These are phyloP conservation scores for Leuciscus idus DNA, from an alignment of 2,113 vertebrate genomes.

Conservation along the genomic window DNA sequence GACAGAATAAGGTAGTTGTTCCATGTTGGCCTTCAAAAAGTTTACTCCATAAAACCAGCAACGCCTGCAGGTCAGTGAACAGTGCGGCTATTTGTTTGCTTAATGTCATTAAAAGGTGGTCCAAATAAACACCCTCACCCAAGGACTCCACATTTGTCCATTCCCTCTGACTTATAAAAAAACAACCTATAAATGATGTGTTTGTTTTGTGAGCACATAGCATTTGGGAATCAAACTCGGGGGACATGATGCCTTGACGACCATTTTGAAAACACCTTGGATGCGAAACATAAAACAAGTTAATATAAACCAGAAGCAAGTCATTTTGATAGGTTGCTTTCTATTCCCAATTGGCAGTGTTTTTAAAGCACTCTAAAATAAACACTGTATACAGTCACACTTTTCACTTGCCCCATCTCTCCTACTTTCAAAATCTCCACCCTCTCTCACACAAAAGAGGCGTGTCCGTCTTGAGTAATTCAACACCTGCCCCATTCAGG, in stretches of 20 bases:
- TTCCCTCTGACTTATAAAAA: background rate
- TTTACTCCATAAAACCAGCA: slow-evolving; percentile 8
- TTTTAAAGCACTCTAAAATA: slow-evolving; percentile 12
- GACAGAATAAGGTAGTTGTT: slow-evolving; percentile 34
- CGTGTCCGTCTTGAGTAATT: slow-evolving; percentile 84
- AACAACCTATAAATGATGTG: background rate
- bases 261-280: background rate
- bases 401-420: slow-evolving; percentile 12
- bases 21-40: slow-evolving; percentile 14
- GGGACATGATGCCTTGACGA: background rate
- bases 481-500: slow-evolving; percentile 85
- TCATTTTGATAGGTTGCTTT: background rate
- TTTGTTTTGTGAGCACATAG: slow-evolving; percentile 10
- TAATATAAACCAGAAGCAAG: background rate
- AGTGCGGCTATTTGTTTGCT: slow-evolving; percentile 18
- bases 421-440: slow-evolving; percentile 27
- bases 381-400: background rate
- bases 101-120: slow-evolving; percentile 37
- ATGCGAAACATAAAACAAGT: slow-evolving; percentile 12
- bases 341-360: background rate
- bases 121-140: slow-evolving; percentile 15
- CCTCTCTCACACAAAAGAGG: slow-evolving; percentile 66
- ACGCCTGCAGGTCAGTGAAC: slow-evolving; percentile 24
- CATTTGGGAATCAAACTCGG: background rate
- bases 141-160: background rate